Base-by-base conservation (phyloP, 1,140 invertebrate genomes). In the Scaptomyza hsui region DNA sequence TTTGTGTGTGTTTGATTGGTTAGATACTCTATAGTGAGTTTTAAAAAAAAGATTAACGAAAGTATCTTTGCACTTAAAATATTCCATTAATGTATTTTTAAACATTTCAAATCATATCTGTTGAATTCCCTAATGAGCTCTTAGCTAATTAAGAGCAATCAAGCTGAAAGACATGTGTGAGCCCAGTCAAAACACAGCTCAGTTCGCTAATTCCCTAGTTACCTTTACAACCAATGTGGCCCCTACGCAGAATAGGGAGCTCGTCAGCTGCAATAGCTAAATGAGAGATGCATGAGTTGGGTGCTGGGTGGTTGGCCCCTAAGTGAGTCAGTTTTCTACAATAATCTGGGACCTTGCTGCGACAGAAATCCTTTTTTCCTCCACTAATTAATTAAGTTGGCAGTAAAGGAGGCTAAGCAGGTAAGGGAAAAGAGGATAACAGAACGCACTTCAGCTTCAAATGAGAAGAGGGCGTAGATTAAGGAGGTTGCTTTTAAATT, bases 311-410 rank as follows among this genome's bases (percentile, higher is more conserved):
- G 6, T 12, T 13, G 45, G 4, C 24, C 26, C 24, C 35, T 19
- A 67, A 44, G 24, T 44, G 19, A 37, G 52, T 21, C 55, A 67
- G 44, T 48, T 32, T 67, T 53, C 15, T 21, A 41, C 41, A 55
- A 26, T 18, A 56, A 49, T 39, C 49, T 63, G 42, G 7, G 42
- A 9, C 13, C 41, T 41, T 18, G 10, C 26, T 62, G 29, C 41
- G 41, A 59, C 55, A 62, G 37, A 74, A 70, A 70, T 70, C 57
- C 39, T 62, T 74, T 62, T 53, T 26, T 42, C 52, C 51, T 55
- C 41, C 41, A 41, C 55, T 74, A 71, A 74, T 74, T 74, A 74
- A 74, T 71, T 74, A 71, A 71, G 65, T 35, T 19, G 44, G 16
- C n/a, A 15, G n/a, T 21, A 9, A 9, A 37, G 12, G 32, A 6